Percentiles rank a stretch among this genome's conserved stretches.
Conservation (phyloP, 2,797 vertebrate genomes). For the Meda fulgida region DNA sequence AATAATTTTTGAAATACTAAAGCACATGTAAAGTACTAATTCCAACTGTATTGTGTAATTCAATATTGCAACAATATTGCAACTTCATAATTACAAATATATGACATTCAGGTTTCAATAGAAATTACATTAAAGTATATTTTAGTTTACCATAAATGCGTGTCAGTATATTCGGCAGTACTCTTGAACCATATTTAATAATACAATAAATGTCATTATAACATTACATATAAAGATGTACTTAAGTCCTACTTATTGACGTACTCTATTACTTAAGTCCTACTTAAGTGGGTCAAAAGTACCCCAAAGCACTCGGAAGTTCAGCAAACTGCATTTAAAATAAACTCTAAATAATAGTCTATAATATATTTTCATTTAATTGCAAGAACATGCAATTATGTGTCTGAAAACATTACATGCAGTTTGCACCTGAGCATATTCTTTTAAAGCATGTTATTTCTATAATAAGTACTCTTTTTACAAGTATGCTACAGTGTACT, state of each 20-base stretch:
- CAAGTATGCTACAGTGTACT: background rate
- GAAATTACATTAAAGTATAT: too few species aligned
- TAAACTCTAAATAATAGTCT: background rate
- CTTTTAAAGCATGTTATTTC: background rate
- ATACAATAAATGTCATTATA: background rate
- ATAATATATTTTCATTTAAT: background rate
- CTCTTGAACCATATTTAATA: background rate
- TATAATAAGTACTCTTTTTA: background rate
- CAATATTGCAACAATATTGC: background rate
- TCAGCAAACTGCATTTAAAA: background rate
- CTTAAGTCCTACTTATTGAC: too few species aligned
- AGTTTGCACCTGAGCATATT: background rate
- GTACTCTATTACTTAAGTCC: too few species aligned
- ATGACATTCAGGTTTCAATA: background rate
- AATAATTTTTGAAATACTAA: too few species aligned
- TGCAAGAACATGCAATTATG: background rate
- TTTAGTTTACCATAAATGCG: too few species aligned
- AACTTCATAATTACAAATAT: background rate
- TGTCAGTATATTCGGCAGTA: too few species aligned
- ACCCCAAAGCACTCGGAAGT: background rate
- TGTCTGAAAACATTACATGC: background rate
- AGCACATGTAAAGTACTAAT: too few species aligned
- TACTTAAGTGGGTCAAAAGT: background rate
- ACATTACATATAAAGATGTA: background rate
- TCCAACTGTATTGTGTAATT: background rate